Evolutionary conservation across 92 coral and sea anemone genomes (phyloP).

Genomic region (Metridium senile): DNA sequence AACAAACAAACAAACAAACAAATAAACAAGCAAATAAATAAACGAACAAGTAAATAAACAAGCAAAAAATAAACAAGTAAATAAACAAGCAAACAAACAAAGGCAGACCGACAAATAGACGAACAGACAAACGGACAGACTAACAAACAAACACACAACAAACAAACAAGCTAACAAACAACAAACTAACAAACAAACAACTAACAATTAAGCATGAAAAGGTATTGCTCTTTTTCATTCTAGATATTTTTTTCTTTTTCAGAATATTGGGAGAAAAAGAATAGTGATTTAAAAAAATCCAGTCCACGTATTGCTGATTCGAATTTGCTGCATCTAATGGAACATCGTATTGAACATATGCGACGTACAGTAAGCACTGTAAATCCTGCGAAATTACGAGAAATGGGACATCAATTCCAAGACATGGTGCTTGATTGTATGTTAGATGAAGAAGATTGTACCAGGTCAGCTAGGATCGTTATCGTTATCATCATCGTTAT

Average conservation of each 20-base stretch:
- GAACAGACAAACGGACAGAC: no score
- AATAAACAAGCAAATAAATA: no score
- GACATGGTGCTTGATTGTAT: slow-evolving; percentile 56
- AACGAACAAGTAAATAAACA: no score
- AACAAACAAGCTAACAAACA: no score
- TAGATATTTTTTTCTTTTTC: background rate
- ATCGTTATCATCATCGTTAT: background rate
- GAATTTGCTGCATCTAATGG: slow-evolving; percentile 2
- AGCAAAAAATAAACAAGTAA: background rate
- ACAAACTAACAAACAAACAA: background rate
- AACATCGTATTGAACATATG: background rate
- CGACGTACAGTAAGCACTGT: background rate
- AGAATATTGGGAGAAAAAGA: background rate
- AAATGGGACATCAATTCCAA: slow-evolving; percentile 56
- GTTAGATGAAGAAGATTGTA: slow-evolving; percentile 51
- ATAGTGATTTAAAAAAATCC: background rate
- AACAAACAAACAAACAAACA: background rate
- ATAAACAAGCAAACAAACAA: no score
- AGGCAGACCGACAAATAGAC: no score
- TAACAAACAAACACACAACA: no score
- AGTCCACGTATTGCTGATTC: background rate
- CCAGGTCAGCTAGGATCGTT: slow-evolving; percentile 11
- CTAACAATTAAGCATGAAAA: background rate
- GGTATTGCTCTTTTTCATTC: background rate
- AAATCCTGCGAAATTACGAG: background rate